Evolutionary conservation across 2,888 invertebrate genomes (phyloP), one percentile per base, ranked within the genome.

Genomic region (Labia minor): DNA sequence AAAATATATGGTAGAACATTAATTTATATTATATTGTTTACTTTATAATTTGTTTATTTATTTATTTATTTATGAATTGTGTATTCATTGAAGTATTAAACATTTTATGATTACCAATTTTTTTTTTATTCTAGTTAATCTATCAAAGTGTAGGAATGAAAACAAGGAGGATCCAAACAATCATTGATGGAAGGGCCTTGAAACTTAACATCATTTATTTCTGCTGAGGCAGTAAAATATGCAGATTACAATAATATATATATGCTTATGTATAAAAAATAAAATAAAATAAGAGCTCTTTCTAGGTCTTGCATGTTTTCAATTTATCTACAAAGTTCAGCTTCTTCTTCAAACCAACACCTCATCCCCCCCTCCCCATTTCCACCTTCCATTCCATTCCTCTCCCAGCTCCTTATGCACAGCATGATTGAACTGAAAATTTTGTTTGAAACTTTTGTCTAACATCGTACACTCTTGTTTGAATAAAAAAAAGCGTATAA

Each of bases 201-300:
- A 49, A 49, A 14, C 3, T 4, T 49, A 8, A 16, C n/a, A 49
- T 14, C 49, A 49, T 49, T 49, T 49, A 49, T 26, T 6, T 49
- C 49, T 49, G 49, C 49, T 49, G 49, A 49, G 49, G n/a, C 49
- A 49, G 49, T 49, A 49, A 49, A 49, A 49, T 49, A 49, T 49
- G 49, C 14, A 49, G 49, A 49, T 49, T 49, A 49, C 49, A 49
- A 49, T 49, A 49, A 49, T 14, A 14, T 14, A 49, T n/a, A 49
- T n/a, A n/a, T n/a, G n/a, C n/a, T n/a, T n/a, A n/a, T n/a, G 14
- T 49, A 49, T n/a, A 49, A 49, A 49, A 49, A 49, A 49, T 8
- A 10, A n/a, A 49, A n/a, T 8, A 8, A 49, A 49, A 8, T 4
- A 14, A 49, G 3, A 49, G 49, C 49, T 49, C 49, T 16, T 49